Conservation (phyloP, 2,797 vertebrate genomes). For the Tokudaia tokunoshimensis region DNA sequence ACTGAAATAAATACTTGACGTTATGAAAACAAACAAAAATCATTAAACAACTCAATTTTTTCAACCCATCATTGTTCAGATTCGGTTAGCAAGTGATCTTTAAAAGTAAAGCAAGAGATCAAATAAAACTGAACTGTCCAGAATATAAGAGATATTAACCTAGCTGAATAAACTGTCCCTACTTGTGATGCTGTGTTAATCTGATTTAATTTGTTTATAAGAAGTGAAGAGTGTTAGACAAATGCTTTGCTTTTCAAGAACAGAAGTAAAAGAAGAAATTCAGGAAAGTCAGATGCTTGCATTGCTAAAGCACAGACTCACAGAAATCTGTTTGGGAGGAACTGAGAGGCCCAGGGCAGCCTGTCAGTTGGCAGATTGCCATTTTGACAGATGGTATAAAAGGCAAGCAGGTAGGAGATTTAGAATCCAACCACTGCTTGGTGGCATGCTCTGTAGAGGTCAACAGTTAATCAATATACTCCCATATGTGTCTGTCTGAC, state of each 20-base stretch:
- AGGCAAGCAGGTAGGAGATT: conserved; percentile 66
- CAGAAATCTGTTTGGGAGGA: background rate
- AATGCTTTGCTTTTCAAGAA: background rate
- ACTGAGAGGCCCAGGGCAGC: conserved; percentile 52
- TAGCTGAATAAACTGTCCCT: background rate
- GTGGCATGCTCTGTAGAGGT: background rate
- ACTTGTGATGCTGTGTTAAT: background rate
- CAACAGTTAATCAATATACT: conserved; percentile 60
- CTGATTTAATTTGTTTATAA: background rate
- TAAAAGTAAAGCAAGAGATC: background rate
- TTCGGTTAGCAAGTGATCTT: background rate
- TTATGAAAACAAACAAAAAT: background rate
- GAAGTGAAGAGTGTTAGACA: background rate
- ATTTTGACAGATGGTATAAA: conserved; percentile 81
- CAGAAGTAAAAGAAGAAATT: background rate
- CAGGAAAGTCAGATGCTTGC: background rate
- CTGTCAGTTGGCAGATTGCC: conserved; percentile 77
- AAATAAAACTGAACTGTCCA: background rate
- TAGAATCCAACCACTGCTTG: background rate
- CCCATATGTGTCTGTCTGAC: conserved; percentile 14
- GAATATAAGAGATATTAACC: background rate
- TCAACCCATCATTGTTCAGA: background rate
- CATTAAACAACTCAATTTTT: background rate
- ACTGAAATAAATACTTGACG: background rate
- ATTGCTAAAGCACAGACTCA: background rate